Base-by-base conservation (phyloP, 53 echinoderm and acorn worm species). In the Crossaster papposus region DNA sequence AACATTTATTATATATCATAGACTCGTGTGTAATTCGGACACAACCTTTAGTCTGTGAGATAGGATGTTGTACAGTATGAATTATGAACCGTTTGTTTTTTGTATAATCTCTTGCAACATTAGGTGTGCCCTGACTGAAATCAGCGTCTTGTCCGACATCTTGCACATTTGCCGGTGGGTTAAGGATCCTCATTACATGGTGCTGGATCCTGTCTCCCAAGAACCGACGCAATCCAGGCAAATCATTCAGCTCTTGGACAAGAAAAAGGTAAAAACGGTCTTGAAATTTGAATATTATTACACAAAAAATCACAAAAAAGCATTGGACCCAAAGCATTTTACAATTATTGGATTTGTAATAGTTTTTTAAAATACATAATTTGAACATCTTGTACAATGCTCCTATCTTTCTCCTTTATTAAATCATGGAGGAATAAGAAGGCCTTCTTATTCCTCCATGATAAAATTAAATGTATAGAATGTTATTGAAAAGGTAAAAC, bases 111-210 rank as follows among this genome's bases (percentile, higher is more conserved):
- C 30, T 1, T 30, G 28, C 14, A 34, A 30, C 2, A 68, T 1
- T 77, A 97, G 97, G 64, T 93, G 82, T 90, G 95, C 97, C 36
- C 88, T 97, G 23, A 97, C 97, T 81, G 97, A 97, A 83, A 90
- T 97, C 87, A 95, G 95, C 88, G 97, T 97, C 17, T 70, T 97
- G 15, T 95, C 94, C 9, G 97, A 97, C 89, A 92, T 97, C 51
- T 81, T 97, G 32, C 93, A 95, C 77, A 95, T 97, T 51, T 92
- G 94, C 58, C 84, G 95, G 29, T 89, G 89, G 90, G 90, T 92
- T 51, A 93, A 92, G 70, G 97, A 97, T 33, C 94, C 92, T 34
- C 94, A 91, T 22, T 97, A 97, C 79, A 93, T 95, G 93, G 95
- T 97, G 22, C 91, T 97, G 14, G 97, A 97, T 70, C 95, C 94